Evolutionary conservation across 2,113 vertebrate species (phyloP).

Genomic region (Catharus bicknelli): DNA sequence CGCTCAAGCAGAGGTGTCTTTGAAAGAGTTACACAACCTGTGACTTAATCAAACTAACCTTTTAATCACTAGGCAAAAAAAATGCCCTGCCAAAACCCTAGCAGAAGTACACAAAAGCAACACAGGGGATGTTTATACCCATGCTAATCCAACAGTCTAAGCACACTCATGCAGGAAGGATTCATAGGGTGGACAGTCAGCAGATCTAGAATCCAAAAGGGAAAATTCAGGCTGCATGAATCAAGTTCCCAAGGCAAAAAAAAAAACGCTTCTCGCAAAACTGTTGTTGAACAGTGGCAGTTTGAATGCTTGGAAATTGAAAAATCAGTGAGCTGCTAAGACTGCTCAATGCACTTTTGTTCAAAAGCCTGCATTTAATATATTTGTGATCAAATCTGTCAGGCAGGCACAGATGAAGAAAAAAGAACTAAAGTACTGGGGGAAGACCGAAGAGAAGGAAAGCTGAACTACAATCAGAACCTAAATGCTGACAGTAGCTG

Average conservation of each 20-base stretch:
- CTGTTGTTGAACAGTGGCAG: neutral
- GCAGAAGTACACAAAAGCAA: conserved; percentile 42
- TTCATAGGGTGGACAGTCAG: conserved; percentile 24
- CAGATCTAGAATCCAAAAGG: neutral
- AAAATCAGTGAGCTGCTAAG: neutral
- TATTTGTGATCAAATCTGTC: neutral
- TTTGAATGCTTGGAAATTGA: neutral
- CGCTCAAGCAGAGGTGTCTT: conserved; percentile 49
- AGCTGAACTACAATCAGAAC: neutral
- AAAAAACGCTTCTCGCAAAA: neutral
- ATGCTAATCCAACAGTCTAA: conserved; percentile 53
- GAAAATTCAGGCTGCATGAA: neutral
- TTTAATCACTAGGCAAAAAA: conserved; percentile 32
- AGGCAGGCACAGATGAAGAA: neutral
- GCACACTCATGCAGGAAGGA: conserved; percentile 55
- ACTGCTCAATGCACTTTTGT: neutral
- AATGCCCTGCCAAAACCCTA: neutral
- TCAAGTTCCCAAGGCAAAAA: neutral
- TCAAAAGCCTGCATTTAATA: neutral
- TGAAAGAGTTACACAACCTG: conserved; percentile 55
- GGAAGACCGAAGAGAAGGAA: neutral
- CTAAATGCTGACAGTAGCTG: neutral
- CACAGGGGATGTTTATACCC: conserved; percentile 46
- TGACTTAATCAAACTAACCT: conserved; percentile 34
- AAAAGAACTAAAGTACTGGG: neutral